Evolutionary conservation across 2,888 invertebrate species (phyloP), one percentile per base, ranked within the genome.

Genomic region (Scelioninae gen. 2): DNA sequence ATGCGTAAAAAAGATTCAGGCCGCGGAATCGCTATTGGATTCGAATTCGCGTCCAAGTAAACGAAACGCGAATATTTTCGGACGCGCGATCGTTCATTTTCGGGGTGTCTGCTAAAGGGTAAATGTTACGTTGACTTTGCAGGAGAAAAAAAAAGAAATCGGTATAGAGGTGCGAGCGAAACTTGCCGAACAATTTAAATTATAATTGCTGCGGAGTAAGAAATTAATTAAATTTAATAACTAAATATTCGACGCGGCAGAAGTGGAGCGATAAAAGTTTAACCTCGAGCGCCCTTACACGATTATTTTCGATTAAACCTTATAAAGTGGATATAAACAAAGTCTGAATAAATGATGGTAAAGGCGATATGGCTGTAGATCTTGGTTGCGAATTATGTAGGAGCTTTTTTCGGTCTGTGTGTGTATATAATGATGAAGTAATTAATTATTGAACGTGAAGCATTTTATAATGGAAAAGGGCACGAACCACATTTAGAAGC

Each of bases 201-300:
- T 37, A 22, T 53, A 39, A 53, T 53, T 53, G 22, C 37, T 11
- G 53, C 6, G n/a, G 16, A 16, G 53, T 25, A 41, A 55, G 28
- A 55, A 55, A 25, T 22, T 41, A 55, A 55, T 55, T 41, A 41
- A 55, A 55, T 41, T 55, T 39, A 55, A 41, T 55, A 55, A 53
- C 41, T 41, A 22, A 55, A 41, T 6, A 41, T 15, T 55, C 13
- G 41, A 55, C 16, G 10, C 9, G 9, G 35, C 37, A 52, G 37
- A 52, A 52, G 52, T 37, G 52, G 37, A 52, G 52, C 13, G 35
- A 41, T 55, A 55, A 55, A 39, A 35, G 39, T 25, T 41, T 13
- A 53, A 25, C 22, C 31, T n/a, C n/a, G n/a, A n/a, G n/a, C n/a
- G n/a, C n/a, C n/a, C n/a, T n/a, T n/a, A n/a, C n/a, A n/a, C n/a